These are phyloP conservation scores for Anarsia innoxiella DNA, from an alignment of 2,888 invertebrate genomes.

Conservation along the genomic window DNA sequence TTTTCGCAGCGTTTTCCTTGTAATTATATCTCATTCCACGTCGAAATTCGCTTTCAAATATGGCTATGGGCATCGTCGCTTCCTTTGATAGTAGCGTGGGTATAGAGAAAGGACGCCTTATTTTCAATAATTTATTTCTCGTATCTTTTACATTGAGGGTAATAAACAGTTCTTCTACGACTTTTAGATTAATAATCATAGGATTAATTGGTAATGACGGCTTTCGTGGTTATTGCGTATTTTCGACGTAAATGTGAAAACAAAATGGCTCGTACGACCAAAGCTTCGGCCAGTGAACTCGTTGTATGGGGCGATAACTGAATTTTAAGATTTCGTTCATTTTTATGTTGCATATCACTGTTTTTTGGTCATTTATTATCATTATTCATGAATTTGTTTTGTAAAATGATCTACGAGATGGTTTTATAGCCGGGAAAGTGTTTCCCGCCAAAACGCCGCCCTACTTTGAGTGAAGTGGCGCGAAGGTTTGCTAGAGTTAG, in stretches of 20 bases:
- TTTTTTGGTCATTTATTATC: slow-evolving; percentile 19
- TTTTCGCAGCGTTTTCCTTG: slow-evolving; percentile 42
- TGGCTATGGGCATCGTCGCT: slow-evolving; percentile 70
- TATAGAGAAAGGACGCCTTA: slow-evolving; percentile 64
- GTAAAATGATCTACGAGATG: too few species aligned
- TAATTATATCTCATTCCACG: slow-evolving; percentile 63
- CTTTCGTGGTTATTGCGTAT: slow-evolving; percentile 68
- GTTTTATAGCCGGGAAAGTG: slow-evolving; percentile 33
- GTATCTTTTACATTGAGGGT: slow-evolving; percentile 62
- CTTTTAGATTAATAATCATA: slow-evolving; percentile 53
- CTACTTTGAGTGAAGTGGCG: slow-evolving; percentile 41
- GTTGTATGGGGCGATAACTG: slow-evolving; percentile 64
- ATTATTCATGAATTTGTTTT: slow-evolving; percentile 20
- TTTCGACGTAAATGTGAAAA: slow-evolving; percentile 72
- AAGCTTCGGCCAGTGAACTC: slow-evolving; percentile 73
- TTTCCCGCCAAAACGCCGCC: slow-evolving; percentile 75
- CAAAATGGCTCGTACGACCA: slow-evolving; percentile 75
- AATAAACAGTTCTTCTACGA: slow-evolving; percentile 68
- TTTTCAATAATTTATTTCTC: slow-evolving; percentile 73
- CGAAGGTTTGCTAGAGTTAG: slow-evolving; percentile 35
- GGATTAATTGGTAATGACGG: slow-evolving; percentile 65
- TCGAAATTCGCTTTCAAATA: slow-evolving; percentile 74
- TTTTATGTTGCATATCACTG: slow-evolving; percentile 22
- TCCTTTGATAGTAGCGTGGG: slow-evolving; percentile 71
- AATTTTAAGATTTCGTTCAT: slow-evolving; percentile 35